Percentiles rank a stretch among this genome's conserved stretches.
Evolutionary conservation across 1,140 invertebrate species (phyloP).

Genomic region (Varroa destructor): DNA sequence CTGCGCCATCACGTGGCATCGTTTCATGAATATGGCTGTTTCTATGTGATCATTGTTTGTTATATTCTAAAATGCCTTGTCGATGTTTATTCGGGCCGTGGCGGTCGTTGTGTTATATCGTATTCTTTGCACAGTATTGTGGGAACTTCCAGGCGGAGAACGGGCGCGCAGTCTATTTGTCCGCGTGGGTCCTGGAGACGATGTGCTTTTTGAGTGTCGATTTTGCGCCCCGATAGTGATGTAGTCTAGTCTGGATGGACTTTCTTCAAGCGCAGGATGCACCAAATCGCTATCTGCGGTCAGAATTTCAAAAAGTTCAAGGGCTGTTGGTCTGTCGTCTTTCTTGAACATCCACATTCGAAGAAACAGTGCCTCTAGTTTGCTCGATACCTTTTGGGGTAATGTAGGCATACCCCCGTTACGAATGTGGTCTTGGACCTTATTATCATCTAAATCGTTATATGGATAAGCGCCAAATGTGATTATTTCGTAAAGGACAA

Average conservation of each 20-base stretch:
- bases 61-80: too few species aligned
- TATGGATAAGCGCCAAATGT: slow-evolving; percentile 77
- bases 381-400: slow-evolving; percentile 50
- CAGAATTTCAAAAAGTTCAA: slow-evolving; percentile 63
- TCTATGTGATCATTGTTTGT: too few species aligned
- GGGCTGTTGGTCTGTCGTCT: slow-evolving; percentile 56
- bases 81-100: too few species aligned
- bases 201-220: too few species aligned
- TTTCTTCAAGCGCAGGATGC: slow-evolving; percentile 55
- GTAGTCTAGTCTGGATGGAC: background rate
- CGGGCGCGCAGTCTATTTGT: too few species aligned
- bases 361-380: slow-evolving; percentile 48
- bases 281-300: slow-evolving; percentile 60
- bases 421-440: slow-evolving; percentile 67
- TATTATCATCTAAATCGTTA: slow-evolving; percentile 65
- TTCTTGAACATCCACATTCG: slow-evolving; percentile 60
- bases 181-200: too few species aligned
- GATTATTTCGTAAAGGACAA: slow-evolving; percentile 67
- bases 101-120: too few species aligned
- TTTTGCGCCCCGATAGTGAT: too few species aligned
- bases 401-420: slow-evolving; percentile 55
- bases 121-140: too few species aligned
- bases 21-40: too few species aligned
- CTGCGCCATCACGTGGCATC: too few species aligned
- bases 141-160: too few species aligned